Conservation (phyloP, 2,888 invertebrate genomes). For the Pecten maximus region DNA sequence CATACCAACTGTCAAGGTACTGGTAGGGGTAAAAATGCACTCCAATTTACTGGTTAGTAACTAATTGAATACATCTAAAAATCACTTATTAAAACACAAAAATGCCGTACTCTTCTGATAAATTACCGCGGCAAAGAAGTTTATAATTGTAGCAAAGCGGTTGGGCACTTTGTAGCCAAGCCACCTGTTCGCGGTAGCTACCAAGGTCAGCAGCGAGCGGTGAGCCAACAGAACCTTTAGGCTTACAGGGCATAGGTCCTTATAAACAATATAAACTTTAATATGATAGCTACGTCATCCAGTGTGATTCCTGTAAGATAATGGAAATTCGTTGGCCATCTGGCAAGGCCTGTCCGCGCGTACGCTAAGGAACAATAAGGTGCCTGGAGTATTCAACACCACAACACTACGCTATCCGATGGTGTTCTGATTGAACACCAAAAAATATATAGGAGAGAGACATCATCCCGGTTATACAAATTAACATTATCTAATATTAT, state of each 20-base stretch:
- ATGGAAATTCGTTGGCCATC: background rate
- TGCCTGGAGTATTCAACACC: background rate
- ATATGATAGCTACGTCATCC: background rate
- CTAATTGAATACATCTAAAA: slow-evolving; percentile 20
- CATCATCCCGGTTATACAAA: no score
- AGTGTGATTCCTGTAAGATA: background rate
- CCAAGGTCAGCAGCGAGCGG: background rate
- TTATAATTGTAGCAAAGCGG: slow-evolving; percentile 29
- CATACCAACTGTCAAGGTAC: background rate
- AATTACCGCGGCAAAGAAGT: background rate
- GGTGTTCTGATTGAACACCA: background rate
- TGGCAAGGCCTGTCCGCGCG: background rate
- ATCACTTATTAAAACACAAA: slow-evolving; percentile 13
- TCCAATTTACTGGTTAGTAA: background rate
- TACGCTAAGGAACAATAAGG: background rate
- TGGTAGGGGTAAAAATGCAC: background rate
- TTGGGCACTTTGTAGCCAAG: slow-evolving; percentile 12
- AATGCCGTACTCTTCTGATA: background rate
- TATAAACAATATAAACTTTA: slow-evolving; percentile 27
- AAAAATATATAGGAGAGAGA: background rate
- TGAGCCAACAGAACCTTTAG: background rate
- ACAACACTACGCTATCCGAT: background rate
- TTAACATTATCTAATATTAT: no score
- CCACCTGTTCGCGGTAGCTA: background rate
- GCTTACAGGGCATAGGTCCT: slow-evolving; percentile 1